Evolutionary conservation across 2,797 vertebrate species (phyloP).

Genomic region (Tokudaia tokunoshimensis): DNA sequence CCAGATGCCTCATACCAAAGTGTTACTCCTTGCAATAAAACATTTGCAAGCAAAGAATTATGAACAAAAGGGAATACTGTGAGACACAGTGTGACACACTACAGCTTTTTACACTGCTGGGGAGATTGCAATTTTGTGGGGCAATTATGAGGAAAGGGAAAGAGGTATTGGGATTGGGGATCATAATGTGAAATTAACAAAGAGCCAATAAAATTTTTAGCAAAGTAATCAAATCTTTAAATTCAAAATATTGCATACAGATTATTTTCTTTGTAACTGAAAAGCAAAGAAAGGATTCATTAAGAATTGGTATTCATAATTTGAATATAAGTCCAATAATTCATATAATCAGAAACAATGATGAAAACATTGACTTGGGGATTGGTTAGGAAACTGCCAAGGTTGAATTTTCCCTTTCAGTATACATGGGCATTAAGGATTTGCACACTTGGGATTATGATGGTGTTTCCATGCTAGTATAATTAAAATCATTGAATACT

Average conservation of each 20-base stretch:
- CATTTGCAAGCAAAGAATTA: background rate
- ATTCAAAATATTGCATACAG: background rate
- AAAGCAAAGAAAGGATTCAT: background rate
- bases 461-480: background rate
- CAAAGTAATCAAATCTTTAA: background rate
- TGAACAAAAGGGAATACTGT: background rate
- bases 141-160: background rate
- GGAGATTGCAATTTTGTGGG: background rate
- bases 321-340: background rate
- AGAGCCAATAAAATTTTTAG: background rate
- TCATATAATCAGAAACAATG: background rate
- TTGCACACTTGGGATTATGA: background rate
- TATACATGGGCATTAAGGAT: background rate
- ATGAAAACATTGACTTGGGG: background rate
- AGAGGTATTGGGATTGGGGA: background rate
- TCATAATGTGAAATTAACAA: background rate
- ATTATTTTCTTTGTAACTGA: background rate
- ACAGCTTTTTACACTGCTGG: background rate
- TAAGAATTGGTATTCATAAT: background rate
- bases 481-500: background rate
- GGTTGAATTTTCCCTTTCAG: background rate
- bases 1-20: background rate
- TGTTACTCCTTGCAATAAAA: background rate
- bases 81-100: background rate
- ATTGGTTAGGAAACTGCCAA: background rate